Evolutionary conservation across 2,113 vertebrate genomes (phyloP).

Genomic region (Turdus rufiventris): DNA sequence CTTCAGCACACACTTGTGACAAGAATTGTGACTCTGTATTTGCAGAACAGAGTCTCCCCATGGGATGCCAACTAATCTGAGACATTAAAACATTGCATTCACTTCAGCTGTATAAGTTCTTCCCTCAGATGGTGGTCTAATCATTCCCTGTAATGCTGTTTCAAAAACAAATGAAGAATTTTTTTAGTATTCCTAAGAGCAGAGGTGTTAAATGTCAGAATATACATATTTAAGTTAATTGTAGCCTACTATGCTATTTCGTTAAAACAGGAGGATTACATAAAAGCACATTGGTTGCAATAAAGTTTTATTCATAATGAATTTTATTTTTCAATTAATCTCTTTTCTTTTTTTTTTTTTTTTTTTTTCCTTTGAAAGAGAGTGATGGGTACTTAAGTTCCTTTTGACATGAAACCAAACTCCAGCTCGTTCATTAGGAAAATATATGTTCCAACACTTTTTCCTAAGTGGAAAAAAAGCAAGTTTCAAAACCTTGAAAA

Average conservation of each 20-base stretch:
- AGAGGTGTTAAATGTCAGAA: not conserved
- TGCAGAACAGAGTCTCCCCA: constrained; percentile 25
- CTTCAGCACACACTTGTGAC: constrained; percentile 73
- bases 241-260: not conserved
- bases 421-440: not conserved
- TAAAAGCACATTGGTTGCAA: not conserved
- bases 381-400: not conserved
- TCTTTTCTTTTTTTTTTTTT: too few species aligned
- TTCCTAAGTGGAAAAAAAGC: not conserved
- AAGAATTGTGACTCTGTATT: constrained; percentile 64
- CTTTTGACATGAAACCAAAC: not conserved
- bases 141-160: not conserved
- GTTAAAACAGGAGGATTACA: not conserved
- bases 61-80: constrained; percentile 13
- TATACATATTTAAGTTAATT: not conserved
- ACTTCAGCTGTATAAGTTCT: constrained; percentile 21
- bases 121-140: not conserved
- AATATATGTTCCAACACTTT: not conserved
- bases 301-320: not conserved
- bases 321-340: not conserved
- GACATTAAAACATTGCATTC: constrained; percentile 10
- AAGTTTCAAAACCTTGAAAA: constrained; percentile 6
- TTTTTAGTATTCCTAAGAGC: not conserved
- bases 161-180: not conserved
- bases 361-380: not conserved